These are phyloP conservation scores for Camponotus pennsylvanicus DNA, from an alignment of 1,140 invertebrate genomes.

Conservation along the genomic window DNA sequence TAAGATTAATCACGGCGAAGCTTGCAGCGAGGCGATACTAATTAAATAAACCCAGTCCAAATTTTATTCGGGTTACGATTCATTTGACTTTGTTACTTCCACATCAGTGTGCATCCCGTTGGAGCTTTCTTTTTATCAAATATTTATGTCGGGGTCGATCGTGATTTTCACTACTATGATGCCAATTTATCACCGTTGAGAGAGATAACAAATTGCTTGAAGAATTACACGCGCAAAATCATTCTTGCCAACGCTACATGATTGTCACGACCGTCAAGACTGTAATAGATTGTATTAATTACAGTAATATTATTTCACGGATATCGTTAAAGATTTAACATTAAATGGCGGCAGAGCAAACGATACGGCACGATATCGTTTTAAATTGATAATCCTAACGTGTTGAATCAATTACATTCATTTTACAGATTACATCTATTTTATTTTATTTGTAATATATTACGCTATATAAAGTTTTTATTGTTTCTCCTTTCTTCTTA, in stretches of 20 bases:
- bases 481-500: background rate
- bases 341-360: background rate
- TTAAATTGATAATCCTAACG: constrained; percentile 30
- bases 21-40: constrained; percentile 38
- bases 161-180: background rate
- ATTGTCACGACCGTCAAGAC: background rate
- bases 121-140: constrained; percentile 17
- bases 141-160: constrained; percentile 19
- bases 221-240: background rate
- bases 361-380: background rate
- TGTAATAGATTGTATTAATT: background rate
- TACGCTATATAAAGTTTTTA: constrained; percentile 7
- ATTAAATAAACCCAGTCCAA: constrained; percentile 28
- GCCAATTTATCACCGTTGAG: constrained; percentile 9
- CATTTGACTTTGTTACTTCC: constrained; percentile 40
- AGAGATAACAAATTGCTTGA: background rate
- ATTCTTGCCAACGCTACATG: background rate
- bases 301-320: background rate
- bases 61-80: constrained; percentile 43
- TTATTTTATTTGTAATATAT: background rate
- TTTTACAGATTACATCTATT: constrained; percentile 5
- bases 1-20: constrained; percentile 74
- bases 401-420: constrained; percentile 14
- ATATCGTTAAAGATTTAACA: background rate
- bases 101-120: background rate